phyloP scores from a whole-genome alignment of 2,113 vertebrate species.

The Polypterus bichir region DNA sequence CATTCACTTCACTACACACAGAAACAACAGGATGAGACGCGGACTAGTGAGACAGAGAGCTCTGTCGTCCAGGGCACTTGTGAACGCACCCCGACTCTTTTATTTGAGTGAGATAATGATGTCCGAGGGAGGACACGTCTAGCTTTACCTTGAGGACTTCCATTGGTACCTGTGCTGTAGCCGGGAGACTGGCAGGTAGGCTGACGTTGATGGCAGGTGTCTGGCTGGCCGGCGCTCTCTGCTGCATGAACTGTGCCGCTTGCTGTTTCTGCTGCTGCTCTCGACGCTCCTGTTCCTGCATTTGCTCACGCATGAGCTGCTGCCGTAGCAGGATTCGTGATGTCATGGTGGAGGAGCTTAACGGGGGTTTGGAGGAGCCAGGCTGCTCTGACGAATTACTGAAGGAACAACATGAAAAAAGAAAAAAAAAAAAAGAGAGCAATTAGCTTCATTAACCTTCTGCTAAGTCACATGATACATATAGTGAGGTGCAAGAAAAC shows the following conservation, averaged over 20 bases:
- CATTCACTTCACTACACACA: too few relatives aligned
- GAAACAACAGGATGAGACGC: too few relatives aligned
- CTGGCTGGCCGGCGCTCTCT: constrained; percentile 60
- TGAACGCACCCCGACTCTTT: too few relatives aligned
- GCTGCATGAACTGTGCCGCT: constrained; percentile 61
- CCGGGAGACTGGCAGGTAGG: constrained; percentile 48
- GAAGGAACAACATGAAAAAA: constrained; percentile 37
- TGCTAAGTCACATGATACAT: too few relatives aligned
- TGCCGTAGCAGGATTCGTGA: constrained; percentile 75
- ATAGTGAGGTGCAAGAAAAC: too few relatives aligned
- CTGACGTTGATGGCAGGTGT: constrained; percentile 74
- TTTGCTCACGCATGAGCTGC: constrained; percentile 69
- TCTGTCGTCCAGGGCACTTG: too few relatives aligned
- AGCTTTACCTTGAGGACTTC: constrained; percentile 76
- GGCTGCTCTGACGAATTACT: constrained; percentile 66
- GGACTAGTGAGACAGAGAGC: too few relatives aligned
- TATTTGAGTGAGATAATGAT: neutral
- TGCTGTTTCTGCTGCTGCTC: constrained; percentile 72
- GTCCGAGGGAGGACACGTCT: neutral
- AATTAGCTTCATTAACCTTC: constrained; percentile 34
- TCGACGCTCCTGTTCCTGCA: constrained; percentile 69
- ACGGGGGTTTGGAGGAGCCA: constrained; percentile 62
- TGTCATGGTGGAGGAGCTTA: constrained; percentile 74
- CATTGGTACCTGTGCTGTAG: constrained; percentile 79
- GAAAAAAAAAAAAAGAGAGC: constrained; percentile 23